These are phyloP conservation scores for Eilema griseolum DNA, from an alignment of 2,888 invertebrate species.

Conservation along the genomic window DNA sequence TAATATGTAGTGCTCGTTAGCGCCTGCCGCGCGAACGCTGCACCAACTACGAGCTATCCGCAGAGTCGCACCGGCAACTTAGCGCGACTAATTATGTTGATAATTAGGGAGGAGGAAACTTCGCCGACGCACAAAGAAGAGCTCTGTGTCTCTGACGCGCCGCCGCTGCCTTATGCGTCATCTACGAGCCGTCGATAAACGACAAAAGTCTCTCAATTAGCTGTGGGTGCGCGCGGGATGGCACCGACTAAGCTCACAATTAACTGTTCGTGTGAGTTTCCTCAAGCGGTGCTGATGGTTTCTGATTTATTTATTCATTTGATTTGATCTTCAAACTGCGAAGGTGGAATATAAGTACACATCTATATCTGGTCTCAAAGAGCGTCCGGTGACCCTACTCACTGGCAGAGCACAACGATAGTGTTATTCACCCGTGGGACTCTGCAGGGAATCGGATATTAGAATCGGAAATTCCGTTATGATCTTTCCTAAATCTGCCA, in stretches of 20 bases:
- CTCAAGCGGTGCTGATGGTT: too few relatives aligned
- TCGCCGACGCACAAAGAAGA: constrained; percentile 14
- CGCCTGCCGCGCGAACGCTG: constrained; percentile 7
- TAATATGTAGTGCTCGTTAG: constrained; percentile 18
- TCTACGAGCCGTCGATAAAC: background rate
- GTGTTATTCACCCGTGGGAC: too few relatives aligned
- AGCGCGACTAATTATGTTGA: constrained; percentile 33
- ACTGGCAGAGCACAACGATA: too few relatives aligned
- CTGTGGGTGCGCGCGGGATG: background rate
- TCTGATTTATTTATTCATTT: too few relatives aligned
- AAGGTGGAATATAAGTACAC: background rate
- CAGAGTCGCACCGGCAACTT: constrained; percentile 16
- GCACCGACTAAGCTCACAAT: too few relatives aligned
- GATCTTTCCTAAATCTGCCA: background rate
- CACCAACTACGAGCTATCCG: constrained; percentile 6
- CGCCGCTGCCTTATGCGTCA: background rate
- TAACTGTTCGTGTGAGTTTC: too few relatives aligned
- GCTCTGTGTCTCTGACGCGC: constrained; percentile 3
- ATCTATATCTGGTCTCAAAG: background rate
- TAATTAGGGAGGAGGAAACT: constrained; percentile 31
- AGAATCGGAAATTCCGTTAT: background rate
- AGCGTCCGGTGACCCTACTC: background rate
- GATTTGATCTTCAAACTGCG: background rate
- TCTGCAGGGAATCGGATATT: background rate
- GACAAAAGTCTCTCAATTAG: background rate